Evolutionary conservation across 2,797 vertebrate genomes (phyloP), one percentile per base, ranked within the genome.

Genomic region (Siniperca undulata): DNA sequence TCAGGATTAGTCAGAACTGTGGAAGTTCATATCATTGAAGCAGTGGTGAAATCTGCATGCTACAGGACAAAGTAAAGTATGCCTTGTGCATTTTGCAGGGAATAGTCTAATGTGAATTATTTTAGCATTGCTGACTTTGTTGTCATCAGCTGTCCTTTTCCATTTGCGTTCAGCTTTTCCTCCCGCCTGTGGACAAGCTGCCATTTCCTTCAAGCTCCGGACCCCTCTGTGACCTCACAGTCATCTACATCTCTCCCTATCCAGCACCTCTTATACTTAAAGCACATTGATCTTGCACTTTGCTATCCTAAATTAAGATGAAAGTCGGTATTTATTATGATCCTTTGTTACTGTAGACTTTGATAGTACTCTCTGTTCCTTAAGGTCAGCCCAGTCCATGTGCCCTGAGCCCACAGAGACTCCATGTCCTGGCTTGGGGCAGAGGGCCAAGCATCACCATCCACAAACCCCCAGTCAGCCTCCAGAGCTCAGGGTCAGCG

Each of bases 381-480:
- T 71, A 70, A 74, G 83, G 81, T 90, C 84, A 80, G 70, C 53
- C 64, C 17, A 10, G 67, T 68, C 42, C 73, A 30, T 64, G 59
- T 78, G 75, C 77, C 72, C 50, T 50, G 53, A 71, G 68, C 50
- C 86, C 82, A 77, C 65, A 74, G 77, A 86, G 70, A 83, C 67
- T 77, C 58, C 30, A 50, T 75, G 76, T 89, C 71, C 71, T 56
- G 40, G 53, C 64, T 86, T 65, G 19, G 73, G 85, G 89, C 87
- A 76, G 71, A 64, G 62, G 70, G 81, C 87, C 87, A 85, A 86
- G 62, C 68, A 74, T 86, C 76, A 80, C 80, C 85, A 86, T 83
- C 81, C 70, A 72, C 60, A 78, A 60, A 60, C 80, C 67, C 62
- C n/a, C n/a, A 58, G 71, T 70, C 22, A 22, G 83, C 75, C 81